phyloP scores from a whole-genome alignment of 2,797 vertebrate species.

The Oceanodroma leucorhoa region DNA sequence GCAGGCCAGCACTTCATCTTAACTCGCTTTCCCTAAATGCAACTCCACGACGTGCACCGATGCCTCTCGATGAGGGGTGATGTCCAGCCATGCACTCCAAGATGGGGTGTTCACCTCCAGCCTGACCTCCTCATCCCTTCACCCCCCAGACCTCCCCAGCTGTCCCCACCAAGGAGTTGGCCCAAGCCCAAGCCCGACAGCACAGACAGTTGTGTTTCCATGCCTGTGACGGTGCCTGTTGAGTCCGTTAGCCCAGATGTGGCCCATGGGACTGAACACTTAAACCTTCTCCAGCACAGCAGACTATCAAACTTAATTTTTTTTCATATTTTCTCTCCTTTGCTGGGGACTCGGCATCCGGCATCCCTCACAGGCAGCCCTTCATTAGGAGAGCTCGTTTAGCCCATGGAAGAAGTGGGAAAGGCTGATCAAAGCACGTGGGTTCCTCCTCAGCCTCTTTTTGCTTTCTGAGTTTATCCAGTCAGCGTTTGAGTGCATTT shows the following conservation, averaged over 20 bases:
- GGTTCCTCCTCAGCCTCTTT: background rate
- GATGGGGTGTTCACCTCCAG: background rate
- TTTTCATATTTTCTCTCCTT: background rate
- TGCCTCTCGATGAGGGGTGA: rapidly evolving
- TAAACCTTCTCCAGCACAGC: background rate
- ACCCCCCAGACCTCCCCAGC: background rate
- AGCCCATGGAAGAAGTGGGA: background rate
- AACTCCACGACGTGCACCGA: rapidly evolving
- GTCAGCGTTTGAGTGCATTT: background rate
- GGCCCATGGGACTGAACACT: background rate
- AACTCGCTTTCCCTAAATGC: background rate
- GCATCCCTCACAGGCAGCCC: background rate
- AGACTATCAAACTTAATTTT: background rate
- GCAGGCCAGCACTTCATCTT: rapidly evolving
- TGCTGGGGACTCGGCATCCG: background rate
- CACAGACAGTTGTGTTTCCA: background rate
- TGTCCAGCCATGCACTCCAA: background rate
- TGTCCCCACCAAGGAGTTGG: background rate
- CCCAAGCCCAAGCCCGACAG: background rate
- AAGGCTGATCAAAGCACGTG: background rate
- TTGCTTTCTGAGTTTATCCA: background rate
- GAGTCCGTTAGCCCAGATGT: background rate
- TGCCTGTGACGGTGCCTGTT: rapidly evolving
- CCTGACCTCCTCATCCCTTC: background rate
- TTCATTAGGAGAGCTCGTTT: background rate